Evolutionary conservation across 1,140 invertebrate species (phyloP).

Genomic region (Sinella curviseta): DNA sequence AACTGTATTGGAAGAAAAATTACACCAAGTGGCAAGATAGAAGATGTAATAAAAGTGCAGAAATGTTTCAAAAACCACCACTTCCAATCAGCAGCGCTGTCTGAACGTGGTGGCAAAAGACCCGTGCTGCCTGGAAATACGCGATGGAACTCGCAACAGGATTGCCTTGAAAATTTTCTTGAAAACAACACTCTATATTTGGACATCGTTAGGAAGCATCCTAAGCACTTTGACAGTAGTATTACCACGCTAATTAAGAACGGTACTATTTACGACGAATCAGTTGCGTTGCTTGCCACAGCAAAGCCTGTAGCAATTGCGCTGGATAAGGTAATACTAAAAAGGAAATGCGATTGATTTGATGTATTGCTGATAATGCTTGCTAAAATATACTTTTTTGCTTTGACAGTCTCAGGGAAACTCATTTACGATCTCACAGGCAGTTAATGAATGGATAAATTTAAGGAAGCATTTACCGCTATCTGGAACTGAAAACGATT

Average conservation of each 20-base stretch:
- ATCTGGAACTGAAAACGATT: not conserved
- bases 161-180: not conserved
- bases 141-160: not conserved
- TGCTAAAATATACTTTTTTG: no score
- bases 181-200: not conserved
- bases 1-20: not conserved
- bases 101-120: not conserved
- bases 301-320: not conserved
- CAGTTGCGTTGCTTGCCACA: not conserved
- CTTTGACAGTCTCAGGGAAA: not conserved
- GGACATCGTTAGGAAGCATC: not conserved
- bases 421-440: not conserved
- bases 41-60: not conserved
- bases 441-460: not conserved
- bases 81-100: not conserved
- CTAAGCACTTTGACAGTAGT: not conserved
- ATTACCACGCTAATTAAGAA: not conserved
- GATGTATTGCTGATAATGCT: not conserved
- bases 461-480: not conserved
- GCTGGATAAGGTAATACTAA: not conserved
- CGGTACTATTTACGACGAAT: not conserved
- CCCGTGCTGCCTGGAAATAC: not conserved
- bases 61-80: no score
- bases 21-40: not conserved
- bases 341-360: not conserved